phyloP scores from a whole-genome alignment of 2,797 vertebrate genomes.

The Xenopus petersii region DNA sequence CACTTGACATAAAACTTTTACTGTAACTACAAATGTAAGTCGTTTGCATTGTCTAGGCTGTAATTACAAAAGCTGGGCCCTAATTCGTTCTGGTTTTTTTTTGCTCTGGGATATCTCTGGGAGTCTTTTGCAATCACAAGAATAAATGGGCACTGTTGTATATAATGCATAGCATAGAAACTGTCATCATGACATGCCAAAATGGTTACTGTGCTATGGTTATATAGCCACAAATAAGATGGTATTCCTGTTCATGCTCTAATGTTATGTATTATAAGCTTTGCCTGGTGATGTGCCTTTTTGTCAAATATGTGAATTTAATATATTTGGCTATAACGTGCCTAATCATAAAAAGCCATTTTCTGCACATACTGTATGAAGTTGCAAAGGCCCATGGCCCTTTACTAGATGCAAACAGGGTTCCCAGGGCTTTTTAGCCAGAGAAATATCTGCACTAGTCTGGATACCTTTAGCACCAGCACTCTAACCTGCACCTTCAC shows the following conservation, averaged over 20 bases:
- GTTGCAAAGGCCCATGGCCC: neutral
- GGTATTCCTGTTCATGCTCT: slow-evolving; percentile 31
- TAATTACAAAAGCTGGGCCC: slow-evolving; percentile 6
- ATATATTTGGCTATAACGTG: slow-evolving; percentile 11
- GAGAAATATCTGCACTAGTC: neutral
- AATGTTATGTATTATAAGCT: slow-evolving; percentile 42
- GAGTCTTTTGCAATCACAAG: slow-evolving; percentile 13
- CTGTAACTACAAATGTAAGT: slow-evolving; percentile 1
- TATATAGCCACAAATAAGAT: slow-evolving; percentile 12
- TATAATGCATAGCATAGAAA: slow-evolving; percentile 25
- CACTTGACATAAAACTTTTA: slow-evolving; percentile 7
- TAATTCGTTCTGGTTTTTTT: slow-evolving; percentile 7
- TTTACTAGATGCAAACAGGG: slow-evolving; percentile 9
- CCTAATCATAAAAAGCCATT: slow-evolving; percentile 23
- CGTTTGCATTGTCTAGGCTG: neutral
- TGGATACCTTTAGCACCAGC: too few relatives aligned
- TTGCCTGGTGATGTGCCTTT: slow-evolving; percentile 36
- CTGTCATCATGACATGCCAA: slow-evolving; percentile 1
- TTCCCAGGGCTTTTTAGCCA: neutral
- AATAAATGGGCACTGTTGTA: slow-evolving; percentile 14
- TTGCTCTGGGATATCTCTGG: slow-evolving; percentile 8
- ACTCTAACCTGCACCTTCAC: neutral
- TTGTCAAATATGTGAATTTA: slow-evolving; percentile 12
- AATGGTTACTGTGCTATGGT: slow-evolving; percentile 6
- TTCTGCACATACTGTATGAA: slow-evolving; percentile 1